phyloP scores from a whole-genome alignment of 1,140 invertebrate genomes.

The Drosophila ogumai region DNA sequence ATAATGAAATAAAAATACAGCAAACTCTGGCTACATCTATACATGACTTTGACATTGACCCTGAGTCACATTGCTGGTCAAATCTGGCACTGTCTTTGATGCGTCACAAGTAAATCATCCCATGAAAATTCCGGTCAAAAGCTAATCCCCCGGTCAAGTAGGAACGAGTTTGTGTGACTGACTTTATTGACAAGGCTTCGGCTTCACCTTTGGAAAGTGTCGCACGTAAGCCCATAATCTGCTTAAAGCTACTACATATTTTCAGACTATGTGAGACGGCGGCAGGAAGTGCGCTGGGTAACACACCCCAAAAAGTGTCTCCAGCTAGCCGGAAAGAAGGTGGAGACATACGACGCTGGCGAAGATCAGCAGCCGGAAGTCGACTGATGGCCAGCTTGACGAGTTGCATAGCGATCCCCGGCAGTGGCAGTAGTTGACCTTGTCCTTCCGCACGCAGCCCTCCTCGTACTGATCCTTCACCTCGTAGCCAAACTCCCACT shows the following conservation, averaged over 20 bases:
- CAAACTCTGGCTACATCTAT: neutral
- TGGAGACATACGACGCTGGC: neutral
- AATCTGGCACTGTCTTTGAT: constrained; percentile 32
- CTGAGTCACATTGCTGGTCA: constrained; percentile 22
- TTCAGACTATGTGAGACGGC: constrained; percentile 16
- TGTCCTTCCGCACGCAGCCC: constrained; percentile 19
- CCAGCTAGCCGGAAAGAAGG: constrained; percentile 27
- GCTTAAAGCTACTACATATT: constrained; percentile 51
- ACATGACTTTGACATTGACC: constrained; percentile 34
- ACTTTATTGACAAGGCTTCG: constrained; percentile 50
- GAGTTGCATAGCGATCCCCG: constrained; percentile 51
- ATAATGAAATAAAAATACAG: neutral
- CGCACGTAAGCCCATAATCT: constrained; percentile 47
- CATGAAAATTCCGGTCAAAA: neutral
- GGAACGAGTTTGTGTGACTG: constrained; percentile 29
- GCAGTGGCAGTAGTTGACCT: constrained; percentile 37
- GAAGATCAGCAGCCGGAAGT: constrained; percentile 24
- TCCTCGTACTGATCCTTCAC: constrained; percentile 22
- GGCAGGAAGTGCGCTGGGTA: constrained; percentile 6
- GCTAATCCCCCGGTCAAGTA: constrained; percentile 26
- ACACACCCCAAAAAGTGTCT: constrained; percentile 45
- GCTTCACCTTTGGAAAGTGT: constrained; percentile 38
- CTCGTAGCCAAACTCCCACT: neutral
- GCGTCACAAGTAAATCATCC: constrained; percentile 1
- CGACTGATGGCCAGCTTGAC: neutral